Conservation (phyloP, 2,797 vertebrate species). For the Mormyrops boulengeri region DNA sequence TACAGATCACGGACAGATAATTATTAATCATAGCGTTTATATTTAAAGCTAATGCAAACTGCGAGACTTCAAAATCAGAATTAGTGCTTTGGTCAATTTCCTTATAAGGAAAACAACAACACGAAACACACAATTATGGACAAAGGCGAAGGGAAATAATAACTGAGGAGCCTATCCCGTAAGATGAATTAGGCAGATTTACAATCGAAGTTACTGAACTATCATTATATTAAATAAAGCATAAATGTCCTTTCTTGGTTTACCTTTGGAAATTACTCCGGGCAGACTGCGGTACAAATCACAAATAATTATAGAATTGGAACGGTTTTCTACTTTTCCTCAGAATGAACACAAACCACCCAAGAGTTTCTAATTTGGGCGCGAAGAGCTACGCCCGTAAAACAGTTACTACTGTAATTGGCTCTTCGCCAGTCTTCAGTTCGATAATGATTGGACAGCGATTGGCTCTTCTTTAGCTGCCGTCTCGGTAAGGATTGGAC, state of each 20-base stretch:
- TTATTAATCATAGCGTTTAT: neutral
- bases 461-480: neutral
- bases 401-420: neutral
- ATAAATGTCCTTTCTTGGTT: neutral
- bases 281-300: neutral
- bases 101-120: neutral
- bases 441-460: neutral
- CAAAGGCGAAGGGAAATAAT: neutral
- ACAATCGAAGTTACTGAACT: neutral
- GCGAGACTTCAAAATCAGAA: neutral
- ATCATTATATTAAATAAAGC: neutral
- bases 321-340: neutral
- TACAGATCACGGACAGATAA: neutral
- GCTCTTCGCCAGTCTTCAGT: neutral
- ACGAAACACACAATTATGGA: neutral
- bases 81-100: neutral
- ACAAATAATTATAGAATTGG: neutral
- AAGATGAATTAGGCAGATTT: neutral
- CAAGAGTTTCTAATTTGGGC: neutral
- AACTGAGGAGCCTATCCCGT: neutral
- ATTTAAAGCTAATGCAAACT: neutral
- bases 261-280: neutral
- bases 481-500: neutral
- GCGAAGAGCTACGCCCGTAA: neutral
- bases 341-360: neutral